Evolutionary conservation across 2,113 vertebrate genomes (phyloP).

Genomic region (Octodon degus): DNA sequence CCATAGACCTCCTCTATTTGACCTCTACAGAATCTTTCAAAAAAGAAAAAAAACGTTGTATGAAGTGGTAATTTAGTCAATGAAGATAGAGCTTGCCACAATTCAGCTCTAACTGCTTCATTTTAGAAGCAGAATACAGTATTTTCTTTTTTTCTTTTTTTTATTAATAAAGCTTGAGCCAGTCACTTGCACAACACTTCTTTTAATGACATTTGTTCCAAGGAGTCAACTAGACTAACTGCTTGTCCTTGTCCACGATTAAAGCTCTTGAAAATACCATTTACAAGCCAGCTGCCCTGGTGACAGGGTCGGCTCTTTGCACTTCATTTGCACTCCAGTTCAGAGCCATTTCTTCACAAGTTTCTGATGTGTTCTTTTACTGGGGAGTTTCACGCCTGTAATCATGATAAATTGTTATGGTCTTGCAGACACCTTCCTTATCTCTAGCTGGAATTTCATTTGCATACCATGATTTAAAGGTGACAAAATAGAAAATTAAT

Average conservation of each 20-base stretch:
- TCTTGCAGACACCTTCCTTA: conserved; percentile 42
- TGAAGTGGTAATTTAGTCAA: conserved; percentile 49
- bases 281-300: conserved; percentile 37
- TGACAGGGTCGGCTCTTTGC: conserved; percentile 52
- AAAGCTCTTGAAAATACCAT: conserved; percentile 71
- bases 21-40: neutral
- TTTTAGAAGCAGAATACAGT: conserved; percentile 44
- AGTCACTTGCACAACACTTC: conserved; percentile 59
- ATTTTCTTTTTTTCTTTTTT: conserved; percentile 44
- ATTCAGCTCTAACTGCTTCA: conserved; percentile 50
- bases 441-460: conserved; percentile 60
- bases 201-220: conserved; percentile 67
- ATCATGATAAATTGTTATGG: conserved; percentile 26
- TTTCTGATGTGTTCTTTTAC: conserved; percentile 34
- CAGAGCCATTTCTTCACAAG: conserved; percentile 64
- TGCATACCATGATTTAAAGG: conserved; percentile 45
- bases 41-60: neutral
- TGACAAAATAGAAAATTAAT: conserved; percentile 57
- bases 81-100: conserved; percentile 8
- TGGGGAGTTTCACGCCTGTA: conserved; percentile 16
- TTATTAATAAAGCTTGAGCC: conserved; percentile 57
- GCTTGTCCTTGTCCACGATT: conserved; percentile 64
- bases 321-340: conserved; percentile 64
- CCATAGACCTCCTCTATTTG: neutral
- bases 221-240: conserved; percentile 70